Evolutionary conservation across 2,113 vertebrate genomes (phyloP).

Genomic region (Albula glossodonta): DNA sequence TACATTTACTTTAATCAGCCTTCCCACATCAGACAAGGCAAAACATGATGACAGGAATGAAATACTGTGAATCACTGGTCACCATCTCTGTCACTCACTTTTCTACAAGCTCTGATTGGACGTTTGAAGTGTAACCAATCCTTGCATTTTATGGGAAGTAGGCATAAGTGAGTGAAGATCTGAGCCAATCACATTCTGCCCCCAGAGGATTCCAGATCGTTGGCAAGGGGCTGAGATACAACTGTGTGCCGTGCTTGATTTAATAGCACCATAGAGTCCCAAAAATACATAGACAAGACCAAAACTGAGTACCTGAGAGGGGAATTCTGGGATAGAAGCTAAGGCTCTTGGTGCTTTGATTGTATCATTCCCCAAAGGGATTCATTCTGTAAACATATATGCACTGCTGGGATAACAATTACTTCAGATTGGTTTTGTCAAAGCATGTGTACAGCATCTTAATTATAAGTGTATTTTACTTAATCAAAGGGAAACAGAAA

Average conservation of each 20-base stretch:
- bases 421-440: background rate
- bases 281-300: background rate
- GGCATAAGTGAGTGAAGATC: background rate
- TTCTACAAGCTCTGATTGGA: background rate
- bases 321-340: background rate
- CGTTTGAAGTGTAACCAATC: background rate
- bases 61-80: background rate
- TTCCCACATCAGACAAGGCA: background rate
- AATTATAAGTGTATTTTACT: too few species aligned
- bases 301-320: background rate
- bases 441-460: too few species aligned
- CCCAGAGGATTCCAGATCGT: background rate
- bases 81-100: background rate
- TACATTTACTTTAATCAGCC: background rate
- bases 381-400: background rate
- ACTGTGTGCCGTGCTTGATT: background rate
- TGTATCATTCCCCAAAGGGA: background rate
- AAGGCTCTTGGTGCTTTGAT: slow-evolving; percentile 1
- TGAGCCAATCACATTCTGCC: background rate
- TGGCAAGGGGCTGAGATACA: background rate
- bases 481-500: background rate
- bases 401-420: background rate
- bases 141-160: background rate
- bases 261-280: background rate
- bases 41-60: background rate